phyloP scores from a whole-genome alignment of 1,140 invertebrate species.

The Papilio helenus region DNA sequence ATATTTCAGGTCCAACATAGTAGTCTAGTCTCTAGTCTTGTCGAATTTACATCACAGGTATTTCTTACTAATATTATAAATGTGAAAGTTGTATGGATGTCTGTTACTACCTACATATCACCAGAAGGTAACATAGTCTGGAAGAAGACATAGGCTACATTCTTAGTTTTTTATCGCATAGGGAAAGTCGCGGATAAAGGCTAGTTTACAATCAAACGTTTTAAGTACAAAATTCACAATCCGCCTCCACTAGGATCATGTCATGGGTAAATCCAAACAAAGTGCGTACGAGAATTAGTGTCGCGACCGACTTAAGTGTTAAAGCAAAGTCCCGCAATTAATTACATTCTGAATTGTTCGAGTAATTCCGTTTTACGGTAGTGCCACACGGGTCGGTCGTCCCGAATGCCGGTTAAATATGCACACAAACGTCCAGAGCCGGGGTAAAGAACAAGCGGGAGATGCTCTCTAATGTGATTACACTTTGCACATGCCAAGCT shows the following conservation, averaged over 20 bases:
- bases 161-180: too few relatives aligned
- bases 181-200: too few relatives aligned
- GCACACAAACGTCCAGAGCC: conserved; percentile 51
- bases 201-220: too few relatives aligned
- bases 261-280: neutral
- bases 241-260: neutral
- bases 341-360: conserved; percentile 44
- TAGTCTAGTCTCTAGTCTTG: too few relatives aligned
- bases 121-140: too few relatives aligned
- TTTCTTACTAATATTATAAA: too few relatives aligned
- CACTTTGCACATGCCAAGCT: conserved; percentile 45
- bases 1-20: too few relatives aligned
- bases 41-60: too few relatives aligned
- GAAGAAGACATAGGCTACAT: too few relatives aligned
- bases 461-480: conserved; percentile 53
- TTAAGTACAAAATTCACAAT: too few relatives aligned
- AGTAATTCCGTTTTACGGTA: conserved; percentile 45
- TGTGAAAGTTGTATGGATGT: too few relatives aligned
- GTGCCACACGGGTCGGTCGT: conserved; percentile 9
- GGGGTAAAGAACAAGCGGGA: conserved; percentile 48
- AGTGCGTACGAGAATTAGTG: conserved; percentile 19
- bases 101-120: too few relatives aligned
- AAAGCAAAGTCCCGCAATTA: conserved; percentile 40
- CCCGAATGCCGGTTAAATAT: conserved; percentile 54
- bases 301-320: conserved; percentile 8